Conservation (phyloP, 2,888 invertebrate species). For the Omphaloscelis lunosa region DNA sequence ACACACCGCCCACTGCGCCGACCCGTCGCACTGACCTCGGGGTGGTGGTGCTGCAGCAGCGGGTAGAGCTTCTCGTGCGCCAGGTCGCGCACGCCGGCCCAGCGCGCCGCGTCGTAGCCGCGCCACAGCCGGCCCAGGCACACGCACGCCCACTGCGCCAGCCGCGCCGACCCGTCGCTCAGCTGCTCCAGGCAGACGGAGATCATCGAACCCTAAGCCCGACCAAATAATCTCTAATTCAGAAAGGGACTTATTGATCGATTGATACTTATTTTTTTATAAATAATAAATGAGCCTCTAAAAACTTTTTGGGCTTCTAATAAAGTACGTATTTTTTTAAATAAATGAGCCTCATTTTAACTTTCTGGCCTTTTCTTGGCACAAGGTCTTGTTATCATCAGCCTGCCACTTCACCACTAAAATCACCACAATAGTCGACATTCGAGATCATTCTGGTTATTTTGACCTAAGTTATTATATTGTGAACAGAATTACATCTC, state of each 20-base stretch:
- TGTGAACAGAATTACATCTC: too few species aligned
- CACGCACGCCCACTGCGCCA: constrained; percentile 97
- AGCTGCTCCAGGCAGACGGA: constrained; percentile 98
- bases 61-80: constrained; percentile 98
- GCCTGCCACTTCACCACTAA: background rate
- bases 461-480: too few species aligned
- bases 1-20: constrained; percentile 96
- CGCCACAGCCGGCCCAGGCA: constrained; percentile 98
- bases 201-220: constrained; percentile 94
- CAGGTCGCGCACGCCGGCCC: constrained; percentile 98
- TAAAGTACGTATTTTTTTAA: too few species aligned
- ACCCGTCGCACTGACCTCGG: constrained; percentile 93
- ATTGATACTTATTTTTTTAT: too few species aligned
- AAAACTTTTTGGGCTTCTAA: too few species aligned
- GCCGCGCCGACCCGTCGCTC: constrained; percentile 91
- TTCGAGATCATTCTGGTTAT: background rate
- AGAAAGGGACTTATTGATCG: too few species aligned
- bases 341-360: background rate
- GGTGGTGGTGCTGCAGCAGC: constrained; percentile 94
- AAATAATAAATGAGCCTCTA: too few species aligned
- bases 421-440: background rate
- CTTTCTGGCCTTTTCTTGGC: background rate
- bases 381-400: background rate
- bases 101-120: constrained; percentile 94
- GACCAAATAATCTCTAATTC: background rate